Evolutionary conservation across 2,888 invertebrate genomes (phyloP).

Genomic region (Netelia fuscicornis): DNA sequence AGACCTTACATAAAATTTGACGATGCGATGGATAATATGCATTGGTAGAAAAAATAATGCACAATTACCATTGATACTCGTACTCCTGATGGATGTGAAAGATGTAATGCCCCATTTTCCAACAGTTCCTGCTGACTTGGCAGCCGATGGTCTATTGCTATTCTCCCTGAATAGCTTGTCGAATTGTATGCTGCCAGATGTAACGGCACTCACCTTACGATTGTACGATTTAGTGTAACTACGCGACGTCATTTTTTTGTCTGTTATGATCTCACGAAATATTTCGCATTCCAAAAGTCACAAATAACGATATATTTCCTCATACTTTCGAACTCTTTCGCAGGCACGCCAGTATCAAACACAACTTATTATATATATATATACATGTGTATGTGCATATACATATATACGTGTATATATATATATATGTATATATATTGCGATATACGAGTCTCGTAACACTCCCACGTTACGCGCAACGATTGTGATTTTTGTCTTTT

Average conservation of each 20-base stretch:
- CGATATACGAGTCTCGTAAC: slow-evolving; percentile 50
- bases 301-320: slow-evolving; percentile 72
- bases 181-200: slow-evolving; percentile 87
- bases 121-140: slow-evolving; percentile 95
- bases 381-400: slow-evolving; percentile 33
- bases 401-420: slow-evolving; percentile 1
- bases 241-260: slow-evolving; percentile 82
- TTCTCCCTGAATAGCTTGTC: slow-evolving; percentile 90
- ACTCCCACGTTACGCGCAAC: slow-evolving; percentile 45
- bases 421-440: slow-evolving; percentile 46
- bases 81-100: slow-evolving; percentile 94
- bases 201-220: slow-evolving; percentile 82
- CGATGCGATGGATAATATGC: background rate
- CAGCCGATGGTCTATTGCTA: slow-evolving; percentile 94
- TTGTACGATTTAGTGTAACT: slow-evolving; percentile 83
- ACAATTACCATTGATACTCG: slow-evolving; percentile 88
- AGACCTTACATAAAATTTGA: too few relatives aligned
- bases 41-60: slow-evolving; percentile 28
- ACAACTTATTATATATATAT: slow-evolving; percentile 43
- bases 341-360: slow-evolving; percentile 55
- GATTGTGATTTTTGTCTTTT: slow-evolving; percentile 17
- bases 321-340: slow-evolving; percentile 70
- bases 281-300: slow-evolving; percentile 76
- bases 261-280: slow-evolving; percentile 69
- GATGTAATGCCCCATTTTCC: slow-evolving; percentile 98